Base-by-base conservation (phyloP, 2,797 vertebrate species). In the Tenualosa thibaudeaui region DNA sequence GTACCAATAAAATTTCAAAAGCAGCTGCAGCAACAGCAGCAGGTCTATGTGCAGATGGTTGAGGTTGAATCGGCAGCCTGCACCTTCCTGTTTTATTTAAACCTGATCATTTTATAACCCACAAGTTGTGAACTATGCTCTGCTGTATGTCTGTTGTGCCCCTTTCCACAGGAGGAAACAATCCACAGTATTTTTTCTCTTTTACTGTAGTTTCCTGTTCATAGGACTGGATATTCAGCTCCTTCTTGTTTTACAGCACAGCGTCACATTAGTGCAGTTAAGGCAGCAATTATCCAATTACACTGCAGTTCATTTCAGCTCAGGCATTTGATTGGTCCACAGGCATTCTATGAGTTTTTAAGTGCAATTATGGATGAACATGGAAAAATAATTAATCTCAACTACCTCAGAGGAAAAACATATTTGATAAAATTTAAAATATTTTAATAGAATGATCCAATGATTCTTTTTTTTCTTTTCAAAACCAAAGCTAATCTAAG, bases 21-120 rank as follows among this genome's bases (percentile, higher is more conserved):
- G 65, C 68, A 75, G 68, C 68, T 31, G 31, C 31, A 31, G 31
- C 31, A 31, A 31, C 31, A 75, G 68, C 15, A 40, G 65, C 31
- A 40, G 31, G 24, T 71, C 65, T 19, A 3, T 53, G 4, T 68
- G 62, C 62, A 68, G 62, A 68, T 68, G 62, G 62, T 15, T 68
- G 10, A 68, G 62, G 62, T 68, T 31, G 13, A 37, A 15, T 15
- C 31, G 15, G 65, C 65, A 40, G 31, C 31, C 65, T 71, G 31
- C n/a, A 26, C 62, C 31, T 71, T 71, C 65, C 40, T 71, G 65
- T 71, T 71, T 71, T 71, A 71, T 71, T 71, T 71, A 40, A 71
- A 71, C 10, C 26, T 37, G 65, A 71, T 71, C 26, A 71, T 71
- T 17, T 40, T 71, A 71, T 40, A 71, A 71, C 26, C 31, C 65